Base-by-base conservation (phyloP, 1,140 invertebrate species). In the Centruroides sculpturatus region DNA sequence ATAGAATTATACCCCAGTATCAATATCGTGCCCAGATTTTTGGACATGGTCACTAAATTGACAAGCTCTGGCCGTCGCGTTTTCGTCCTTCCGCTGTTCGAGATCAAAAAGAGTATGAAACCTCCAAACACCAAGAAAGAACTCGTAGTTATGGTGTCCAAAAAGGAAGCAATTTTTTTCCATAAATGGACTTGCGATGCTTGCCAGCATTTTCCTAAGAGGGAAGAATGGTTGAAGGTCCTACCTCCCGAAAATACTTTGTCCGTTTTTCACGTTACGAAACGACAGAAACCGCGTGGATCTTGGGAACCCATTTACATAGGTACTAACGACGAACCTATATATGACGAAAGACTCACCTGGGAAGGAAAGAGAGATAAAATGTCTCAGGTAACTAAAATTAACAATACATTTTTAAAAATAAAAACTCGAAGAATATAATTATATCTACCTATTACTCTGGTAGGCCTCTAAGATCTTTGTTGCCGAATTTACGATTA, bases 151-250 rank as follows among this genome's bases (percentile, higher is more conserved):
- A 71, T 79, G 62, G 69, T 77, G 53, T 68, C 69, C 6, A 66
- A 71, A 3, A 68, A 72, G 41, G 68, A 72, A 13, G 89, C 88
- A 0, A 87, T 93, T 67, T 88, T 89, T 10, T 94, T 94, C 71
- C 91, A 94, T 71, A 89, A 92, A 71, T 87, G 86, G 68, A 80
- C 93, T 3, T 94, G 90, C 68, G 80, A 88, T 9, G 83, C 83
- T 51, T 94, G 91, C 71, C 91, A 94, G 70, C 87, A 85, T 52
- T 86, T 93, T 59, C 90, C 91, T 1, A 84, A 83, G 34, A 35
- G 62, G 34, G 81, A 87, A 51, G 78, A 79, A 7, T 89, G 85
- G 84, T 67, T 86, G 71, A 61, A 66, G 34, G 79, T 82, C 0
- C 75, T 57, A 8, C 64, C 80, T 41, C 81, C 85, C 13, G 64